Evolutionary conservation across 92 coral and sea anemone genomes (phyloP), one percentile per base, ranked within the genome.

Genomic region (Epizoanthus illoricatus): DNA sequence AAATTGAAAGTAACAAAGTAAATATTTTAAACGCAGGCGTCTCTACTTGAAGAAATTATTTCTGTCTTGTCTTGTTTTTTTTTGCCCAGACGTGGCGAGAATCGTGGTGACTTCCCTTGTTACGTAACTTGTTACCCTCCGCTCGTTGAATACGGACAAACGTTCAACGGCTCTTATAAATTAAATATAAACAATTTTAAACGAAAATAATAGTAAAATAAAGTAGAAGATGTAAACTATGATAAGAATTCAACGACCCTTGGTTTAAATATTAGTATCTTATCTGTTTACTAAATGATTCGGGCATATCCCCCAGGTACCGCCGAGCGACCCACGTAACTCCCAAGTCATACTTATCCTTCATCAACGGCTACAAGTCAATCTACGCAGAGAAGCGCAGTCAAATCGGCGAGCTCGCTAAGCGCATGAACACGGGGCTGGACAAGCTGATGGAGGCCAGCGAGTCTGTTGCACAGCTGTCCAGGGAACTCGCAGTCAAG

Each of bases 271-370:
- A 3, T 18, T n/a, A 2, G 4, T 11, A 7, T 28, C 5, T 76
- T 13, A 55, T 16, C 58, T 67, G 4, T 57, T 13, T 65, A 23
- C 41, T 63, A 62, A 39, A 11, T 36, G 8, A 75, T 58, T 42
- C n/a, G 74, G 4, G 69, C 21, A 2, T 79, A 11, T 1, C 55
- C 15, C 75, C 21, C 47, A 95, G 98, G 79, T 95, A 90, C 85
- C 98, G 98, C 52, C 97, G 98, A 20, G 93, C 98, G 15, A 95
- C 98, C 21, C 98, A 95, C 88, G 98, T 95, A 82, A 95, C 98
- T 3, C 98, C 98, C 4, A 95, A 95, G 85, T 95, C 98, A 4
- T 95, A 95, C 81, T 85, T 95, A 1, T 95, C 98, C 0, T 95
- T 95, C 74, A 95, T 95, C 80, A 93, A 95, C 70, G 98, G 98